phyloP scores from a whole-genome alignment of 2,888 invertebrate genomes.

The Slavum lentiscoides region DNA sequence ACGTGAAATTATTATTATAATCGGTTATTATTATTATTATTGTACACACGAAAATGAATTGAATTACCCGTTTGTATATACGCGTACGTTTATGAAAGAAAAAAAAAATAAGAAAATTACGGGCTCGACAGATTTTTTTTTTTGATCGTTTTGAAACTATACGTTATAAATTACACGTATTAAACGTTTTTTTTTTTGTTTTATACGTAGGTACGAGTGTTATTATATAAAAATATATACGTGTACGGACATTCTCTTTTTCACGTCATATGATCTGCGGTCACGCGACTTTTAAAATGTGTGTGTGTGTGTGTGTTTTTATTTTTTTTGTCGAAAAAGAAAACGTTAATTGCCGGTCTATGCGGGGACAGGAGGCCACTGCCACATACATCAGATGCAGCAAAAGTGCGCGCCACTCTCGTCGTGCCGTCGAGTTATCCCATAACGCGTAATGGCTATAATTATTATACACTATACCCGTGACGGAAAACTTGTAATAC shows the following conservation, averaged over 20 bases:
- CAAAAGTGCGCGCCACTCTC: not conserved
- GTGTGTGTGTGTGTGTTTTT: no score
- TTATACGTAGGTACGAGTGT: not conserved
- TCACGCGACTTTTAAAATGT: slow-evolving; percentile 47
- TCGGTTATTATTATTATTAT: not conserved
- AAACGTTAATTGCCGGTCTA: slow-evolving; percentile 43
- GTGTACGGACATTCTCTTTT: slow-evolving; percentile 35
- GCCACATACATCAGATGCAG: not conserved
- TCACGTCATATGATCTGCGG: slow-evolving; percentile 27
- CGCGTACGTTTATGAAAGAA: no score
- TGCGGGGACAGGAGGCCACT: no score
- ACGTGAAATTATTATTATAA: no score
- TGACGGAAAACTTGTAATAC: slow-evolving; percentile 36
- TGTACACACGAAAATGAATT: not conserved
- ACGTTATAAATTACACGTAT: slow-evolving; percentile 16
- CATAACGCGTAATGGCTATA: slow-evolving; percentile 44
- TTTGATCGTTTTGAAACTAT: not conserved
- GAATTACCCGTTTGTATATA: not conserved
- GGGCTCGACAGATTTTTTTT: not conserved
- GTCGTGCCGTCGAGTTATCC: slow-evolving; percentile 22
- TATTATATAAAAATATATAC: slow-evolving; percentile 20
- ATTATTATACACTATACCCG: slow-evolving; percentile 39
- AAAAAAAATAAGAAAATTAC: not conserved
- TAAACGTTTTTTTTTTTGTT: slow-evolving; percentile 19
- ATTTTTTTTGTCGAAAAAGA: slow-evolving; percentile 14